Conservation (phyloP, 1,140 invertebrate genomes). For the Varroa destructor region DNA sequence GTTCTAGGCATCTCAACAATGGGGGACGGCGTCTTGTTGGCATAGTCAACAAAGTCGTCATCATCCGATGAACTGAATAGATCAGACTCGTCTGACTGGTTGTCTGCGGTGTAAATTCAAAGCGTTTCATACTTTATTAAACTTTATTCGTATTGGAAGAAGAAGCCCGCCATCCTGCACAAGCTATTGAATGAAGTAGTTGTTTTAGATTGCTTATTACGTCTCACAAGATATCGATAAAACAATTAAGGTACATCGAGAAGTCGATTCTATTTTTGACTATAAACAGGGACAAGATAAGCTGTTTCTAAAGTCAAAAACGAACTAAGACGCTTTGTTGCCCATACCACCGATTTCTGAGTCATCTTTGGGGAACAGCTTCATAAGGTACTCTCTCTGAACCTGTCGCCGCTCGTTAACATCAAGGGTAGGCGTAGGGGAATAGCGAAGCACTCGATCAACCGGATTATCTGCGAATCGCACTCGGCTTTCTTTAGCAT, state of each 20-base stretch:
- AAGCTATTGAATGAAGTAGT: no score
- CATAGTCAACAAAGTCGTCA: background rate
- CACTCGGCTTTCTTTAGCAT: background rate
- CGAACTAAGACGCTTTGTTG: no score
- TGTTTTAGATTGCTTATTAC: no score
- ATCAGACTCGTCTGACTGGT: slow-evolving; percentile 19
- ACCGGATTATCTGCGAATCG: slow-evolving; percentile 17
- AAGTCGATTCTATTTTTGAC: no score
- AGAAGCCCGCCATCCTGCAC: no score
- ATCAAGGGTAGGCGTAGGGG: background rate
- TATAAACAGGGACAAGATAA: no score
- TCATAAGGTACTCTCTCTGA: slow-evolving; percentile 20
- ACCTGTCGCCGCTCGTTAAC: slow-evolving; percentile 4
- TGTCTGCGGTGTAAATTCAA: background rate
- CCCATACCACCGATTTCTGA: slow-evolving; percentile 1
- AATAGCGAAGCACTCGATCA: slow-evolving; percentile 11
- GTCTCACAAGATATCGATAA: no score
- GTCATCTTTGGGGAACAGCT: slow-evolving; percentile 26
- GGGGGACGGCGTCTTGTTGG: slow-evolving; percentile 11
- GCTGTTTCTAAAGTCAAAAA: no score
- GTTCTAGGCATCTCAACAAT: slow-evolving; percentile 6
- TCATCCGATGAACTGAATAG: slow-evolving; percentile 22
- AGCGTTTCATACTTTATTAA: background rate
- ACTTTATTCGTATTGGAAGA: no score
- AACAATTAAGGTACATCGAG: no score